These are phyloP conservation scores for Cetoscarus ocellatus DNA, from an alignment of 2,797 vertebrate genomes.

Conservation along the genomic window DNA sequence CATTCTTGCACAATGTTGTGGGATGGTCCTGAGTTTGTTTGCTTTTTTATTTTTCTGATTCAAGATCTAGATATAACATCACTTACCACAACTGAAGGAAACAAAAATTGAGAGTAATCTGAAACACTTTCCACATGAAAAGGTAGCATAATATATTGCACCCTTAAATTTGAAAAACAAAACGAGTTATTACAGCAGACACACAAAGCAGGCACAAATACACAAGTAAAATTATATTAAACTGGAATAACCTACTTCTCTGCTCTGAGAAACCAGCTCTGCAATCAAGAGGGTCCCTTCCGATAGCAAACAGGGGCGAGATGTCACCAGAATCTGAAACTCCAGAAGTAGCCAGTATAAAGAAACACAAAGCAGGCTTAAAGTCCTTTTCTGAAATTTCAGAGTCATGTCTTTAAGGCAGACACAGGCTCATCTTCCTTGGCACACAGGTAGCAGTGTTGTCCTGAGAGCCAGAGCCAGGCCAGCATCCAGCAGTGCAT, in stretches of 20 bases:
- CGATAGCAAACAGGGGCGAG: slow-evolving; percentile 46
- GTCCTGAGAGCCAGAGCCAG: slow-evolving; percentile 31
- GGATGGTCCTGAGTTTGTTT: slow-evolving; percentile 65
- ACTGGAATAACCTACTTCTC: slow-evolving; percentile 46
- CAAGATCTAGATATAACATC: slow-evolving; percentile 67
- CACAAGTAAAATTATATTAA: slow-evolving; percentile 41
- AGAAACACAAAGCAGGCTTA: too few relatives aligned
- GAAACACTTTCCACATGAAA: slow-evolving; percentile 45
- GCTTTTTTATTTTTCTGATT: slow-evolving; percentile 66
- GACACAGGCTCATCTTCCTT: slow-evolving; percentile 10
- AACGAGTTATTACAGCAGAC: slow-evolving; percentile 39
- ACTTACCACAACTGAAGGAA: slow-evolving; percentile 57
- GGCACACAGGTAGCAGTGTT: slow-evolving; percentile 6
- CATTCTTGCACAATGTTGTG: slow-evolving; percentile 68
- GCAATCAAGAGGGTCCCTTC: slow-evolving; percentile 13
- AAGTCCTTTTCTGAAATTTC: background rate
- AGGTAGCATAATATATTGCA: slow-evolving; percentile 60
- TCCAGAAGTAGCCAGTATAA: background rate
- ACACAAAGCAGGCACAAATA: slow-evolving; percentile 40
- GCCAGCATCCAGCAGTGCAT: slow-evolving; percentile 35
- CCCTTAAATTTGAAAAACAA: slow-evolving; percentile 59
- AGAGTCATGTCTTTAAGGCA: background rate
- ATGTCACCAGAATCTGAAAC: slow-evolving; percentile 18
- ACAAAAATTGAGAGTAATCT: slow-evolving; percentile 71
- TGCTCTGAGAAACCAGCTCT: slow-evolving; percentile 5